Evolutionary conservation across 2,888 invertebrate genomes (phyloP), one percentile per base, ranked within the genome.

Genomic region (Odontomyia ornata): DNA sequence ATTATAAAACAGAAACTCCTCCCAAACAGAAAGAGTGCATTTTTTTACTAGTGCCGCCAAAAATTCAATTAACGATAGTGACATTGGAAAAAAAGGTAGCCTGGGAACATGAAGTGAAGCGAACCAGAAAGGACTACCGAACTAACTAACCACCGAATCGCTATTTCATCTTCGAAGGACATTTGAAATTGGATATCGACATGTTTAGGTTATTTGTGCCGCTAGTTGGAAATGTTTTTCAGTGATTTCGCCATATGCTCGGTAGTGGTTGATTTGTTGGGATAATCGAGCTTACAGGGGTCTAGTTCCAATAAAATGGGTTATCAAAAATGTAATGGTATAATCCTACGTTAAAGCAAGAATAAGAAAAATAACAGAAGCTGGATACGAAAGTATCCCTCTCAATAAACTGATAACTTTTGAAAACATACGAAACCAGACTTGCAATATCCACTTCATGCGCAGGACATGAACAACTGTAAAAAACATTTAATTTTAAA

Each of bases 1-100:
- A 73, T 73, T 73, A 73, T 57, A 73, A 73, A 60, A 36, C 57
- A 73, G 57, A 36, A 60, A 57, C 60, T 73, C 57, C 73, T 73
- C 57, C 60, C 23, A 13, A 36, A 36, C 36, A 5, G 36, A 36
- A 36, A 5, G 36, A 5, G 46, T 46, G 21, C 13, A 23, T 73
- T 73, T 73, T 57, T 60, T 11, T 36, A 28, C 13, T 30, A 4
- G 57, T 23, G 18, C 30, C 30, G 36, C 4, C n/a, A 60, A 57
- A 36, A 73, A 73, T 73, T 73, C 57, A 57, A 73, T 73, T 72
- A 30, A 30, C 57, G 69, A 30, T 25, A 69, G 73, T 57, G 73
- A 60, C 23, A 73, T 36, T 21, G 30, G 28, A 57, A 30, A 57
- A 56, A 57, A 27, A n/a, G 21, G 21, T 13, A 25, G 73, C 36